Evolutionary conservation across 2,113 vertebrate genomes (phyloP).

Genomic region (Pteruthius melanotis): DNA sequence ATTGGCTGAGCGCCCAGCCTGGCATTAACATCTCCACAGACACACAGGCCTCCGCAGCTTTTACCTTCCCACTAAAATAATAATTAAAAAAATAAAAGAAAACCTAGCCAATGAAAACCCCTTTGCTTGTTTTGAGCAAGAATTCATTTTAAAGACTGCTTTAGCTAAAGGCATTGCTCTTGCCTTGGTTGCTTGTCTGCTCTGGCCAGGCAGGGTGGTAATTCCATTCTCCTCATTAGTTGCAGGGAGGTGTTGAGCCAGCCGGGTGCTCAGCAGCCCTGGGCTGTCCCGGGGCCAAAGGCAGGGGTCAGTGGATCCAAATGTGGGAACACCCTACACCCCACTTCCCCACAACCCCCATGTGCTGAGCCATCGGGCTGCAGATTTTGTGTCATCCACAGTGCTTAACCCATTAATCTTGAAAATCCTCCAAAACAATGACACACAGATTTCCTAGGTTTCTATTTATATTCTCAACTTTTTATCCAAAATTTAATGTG

Average conservation of each 20-base stretch:
- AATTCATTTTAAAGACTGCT: background rate
- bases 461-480: conserved; percentile 56
- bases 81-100: conserved; percentile 3
- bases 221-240: background rate
- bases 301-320: background rate
- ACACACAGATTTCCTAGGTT: background rate
- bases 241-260: fast-evolving
- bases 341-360: background rate
- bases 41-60: conserved; percentile 67
- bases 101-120: background rate
- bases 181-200: background rate
- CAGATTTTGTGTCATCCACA: background rate
- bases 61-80: conserved; percentile 30
- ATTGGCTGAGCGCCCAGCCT: conserved; percentile 88
- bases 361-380: background rate
- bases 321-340: background rate
- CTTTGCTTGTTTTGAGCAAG: conserved; percentile 9
- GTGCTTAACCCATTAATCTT: conserved; percentile 49
- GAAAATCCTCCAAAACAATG: conserved; percentile 14
- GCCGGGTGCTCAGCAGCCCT: fast-evolving
- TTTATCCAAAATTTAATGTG: conserved; percentile 59
- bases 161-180: background rate
- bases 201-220: background rate
- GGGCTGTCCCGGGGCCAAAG: fast-evolving
- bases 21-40: conserved; percentile 89